A percentile compares a stretch with the other conserved stretches of the same genome.
phyloP scores from a whole-genome alignment of 1,140 invertebrate genomes.

The Bombus breviceps region DNA sequence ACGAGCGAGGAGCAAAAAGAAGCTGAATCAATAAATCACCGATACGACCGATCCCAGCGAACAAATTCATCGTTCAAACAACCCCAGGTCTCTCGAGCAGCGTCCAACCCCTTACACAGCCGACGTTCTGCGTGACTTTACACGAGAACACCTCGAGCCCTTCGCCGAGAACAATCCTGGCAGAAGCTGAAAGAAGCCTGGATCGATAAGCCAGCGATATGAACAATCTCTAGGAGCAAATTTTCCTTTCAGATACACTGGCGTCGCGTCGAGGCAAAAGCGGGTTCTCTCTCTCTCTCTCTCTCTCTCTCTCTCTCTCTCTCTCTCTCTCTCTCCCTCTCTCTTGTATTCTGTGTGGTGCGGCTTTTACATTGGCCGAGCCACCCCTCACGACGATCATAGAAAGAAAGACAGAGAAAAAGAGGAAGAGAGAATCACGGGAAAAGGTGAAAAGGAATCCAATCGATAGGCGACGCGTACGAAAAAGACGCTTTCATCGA shows the following conservation, averaged over 20 bases:
- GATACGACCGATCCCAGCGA: not conserved
- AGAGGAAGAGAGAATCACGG: not conserved
- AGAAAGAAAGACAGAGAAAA: not conserved
- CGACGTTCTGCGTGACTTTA: constrained; percentile 27
- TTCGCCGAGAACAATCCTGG: constrained; percentile 21
- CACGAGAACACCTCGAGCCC: constrained; percentile 33
- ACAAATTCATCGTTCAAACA: not conserved
- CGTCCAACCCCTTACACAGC: not conserved
- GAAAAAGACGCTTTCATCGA: constrained; percentile 48
- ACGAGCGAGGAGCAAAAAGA: too few species aligned
- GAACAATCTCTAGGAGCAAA: constrained; percentile 33
- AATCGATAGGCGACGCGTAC: constrained; percentile 15
- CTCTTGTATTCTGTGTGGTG: not conserved
- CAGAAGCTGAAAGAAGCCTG: constrained; percentile 21
- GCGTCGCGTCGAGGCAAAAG: constrained; percentile 8
- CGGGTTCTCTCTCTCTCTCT: not conserved
- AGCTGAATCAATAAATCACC: not conserved
- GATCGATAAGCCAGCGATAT: constrained; percentile 30
- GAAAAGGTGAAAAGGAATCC: constrained; percentile 45
- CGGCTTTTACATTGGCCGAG: not conserved
- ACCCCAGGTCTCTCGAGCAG: too few species aligned
- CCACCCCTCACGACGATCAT: not conserved
- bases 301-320: not conserved
- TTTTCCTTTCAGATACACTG: constrained; percentile 26
- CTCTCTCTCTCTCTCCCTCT: not conserved